Base-by-base conservation (phyloP, 2,888 invertebrate species). In the Caenorhabditis parvicauda region DNA sequence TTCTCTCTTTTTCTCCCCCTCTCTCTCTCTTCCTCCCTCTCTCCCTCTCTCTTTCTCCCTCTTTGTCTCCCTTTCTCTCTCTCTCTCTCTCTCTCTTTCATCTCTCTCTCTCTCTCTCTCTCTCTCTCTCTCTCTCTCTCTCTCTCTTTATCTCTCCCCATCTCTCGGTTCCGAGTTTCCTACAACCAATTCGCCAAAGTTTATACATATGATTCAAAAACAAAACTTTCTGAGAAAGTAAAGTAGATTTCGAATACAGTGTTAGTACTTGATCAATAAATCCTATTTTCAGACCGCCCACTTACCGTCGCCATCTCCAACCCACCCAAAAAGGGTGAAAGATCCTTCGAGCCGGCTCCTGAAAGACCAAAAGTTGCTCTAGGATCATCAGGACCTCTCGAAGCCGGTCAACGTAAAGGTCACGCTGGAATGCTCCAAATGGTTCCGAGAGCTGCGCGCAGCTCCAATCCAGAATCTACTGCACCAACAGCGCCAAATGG, bases 291-390 rank as follows among this genome's bases (percentile, higher is more conserved):
- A 48, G 70, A 62, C 3, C 47, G 65, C 7, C 58, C 58, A 19
- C 46, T 74, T 9, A 9, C 47, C 19, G 70, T 74, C 5, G 63
- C 67, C 21, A 24, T 70, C 7, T 68, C 68, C 12, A 66, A 72
- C 59, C 74, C 74, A 22, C 72, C 72, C 19, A 37, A 50, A n/a
- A 66, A 64, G 43, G 35, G 35, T 14, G 54, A 46, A 5, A 25
- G 14, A 2, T 35, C 42, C 9, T 49, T 37, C 12, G 43, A 12
- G 29, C 9, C 32, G 14, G 22, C 43, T n/a, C n/a, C n/a, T n/a
- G n/a, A n/a, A n/a, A n/a, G n/a, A n/a, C n/a, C n/a, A n/a, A n/a
- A n/a, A n/a, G n/a, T n/a, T n/a, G n/a, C n/a, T n/a, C n/a, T n/a
- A n/a, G n/a, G n/a, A n/a, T n/a, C n/a, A n/a, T n/a, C n/a, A n/a